phyloP scores from a whole-genome alignment of 2,797 vertebrate species.

The Bucorvus abyssinicus region DNA sequence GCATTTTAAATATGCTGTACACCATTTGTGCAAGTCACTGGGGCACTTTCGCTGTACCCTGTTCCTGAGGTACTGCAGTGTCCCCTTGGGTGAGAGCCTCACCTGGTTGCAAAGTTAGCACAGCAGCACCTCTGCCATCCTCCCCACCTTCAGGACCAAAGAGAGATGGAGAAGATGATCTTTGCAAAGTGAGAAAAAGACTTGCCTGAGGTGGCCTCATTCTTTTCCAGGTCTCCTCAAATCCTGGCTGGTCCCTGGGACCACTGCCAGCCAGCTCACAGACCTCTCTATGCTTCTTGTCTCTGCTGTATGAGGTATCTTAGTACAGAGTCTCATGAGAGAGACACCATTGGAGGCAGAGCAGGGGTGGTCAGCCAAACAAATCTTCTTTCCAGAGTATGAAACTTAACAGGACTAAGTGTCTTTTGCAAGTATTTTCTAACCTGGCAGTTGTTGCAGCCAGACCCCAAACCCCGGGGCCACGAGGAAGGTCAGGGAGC shows the following conservation, averaged over 20 bases:
- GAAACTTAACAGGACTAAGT: background rate
- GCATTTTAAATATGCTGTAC: background rate
- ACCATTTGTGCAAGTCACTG: background rate
- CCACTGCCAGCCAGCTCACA: background rate
- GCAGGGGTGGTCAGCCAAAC: background rate
- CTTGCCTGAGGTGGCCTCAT: rapidly evolving
- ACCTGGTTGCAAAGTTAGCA: background rate
- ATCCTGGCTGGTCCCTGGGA: background rate
- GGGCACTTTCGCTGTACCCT: background rate
- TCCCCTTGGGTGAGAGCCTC: rapidly evolving
- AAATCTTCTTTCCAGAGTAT: background rate
- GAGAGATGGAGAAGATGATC: background rate
- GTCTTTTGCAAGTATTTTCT: background rate
- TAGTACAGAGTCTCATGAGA: background rate
- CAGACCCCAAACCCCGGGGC: background rate
- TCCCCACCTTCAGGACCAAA: background rate
- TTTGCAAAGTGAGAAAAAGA: background rate
- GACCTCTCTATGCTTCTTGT: background rate
- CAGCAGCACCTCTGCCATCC: background rate
- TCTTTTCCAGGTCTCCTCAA: background rate
- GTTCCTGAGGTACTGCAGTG: background rate
- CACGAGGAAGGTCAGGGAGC: background rate
- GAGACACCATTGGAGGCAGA: background rate
- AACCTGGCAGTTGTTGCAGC: background rate
- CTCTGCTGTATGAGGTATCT: background rate